Conservation (phyloP, 2,888 invertebrate genomes). For the Torymus tubicola region DNA sequence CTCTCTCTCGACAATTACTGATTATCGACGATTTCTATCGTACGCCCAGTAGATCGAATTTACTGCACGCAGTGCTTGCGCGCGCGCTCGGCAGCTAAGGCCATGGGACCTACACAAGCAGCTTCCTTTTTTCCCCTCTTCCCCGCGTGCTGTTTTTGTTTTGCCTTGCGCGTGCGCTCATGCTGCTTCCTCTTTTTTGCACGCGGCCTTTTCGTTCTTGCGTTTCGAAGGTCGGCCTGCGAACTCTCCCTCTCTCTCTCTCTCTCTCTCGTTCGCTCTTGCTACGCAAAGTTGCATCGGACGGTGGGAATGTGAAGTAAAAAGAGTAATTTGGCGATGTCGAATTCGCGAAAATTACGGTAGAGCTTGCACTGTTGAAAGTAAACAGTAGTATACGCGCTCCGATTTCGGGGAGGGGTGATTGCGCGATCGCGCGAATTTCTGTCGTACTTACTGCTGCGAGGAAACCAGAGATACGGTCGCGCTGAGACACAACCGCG, state of each 20-base stretch:
- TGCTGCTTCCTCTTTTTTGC: constrained; percentile 16
- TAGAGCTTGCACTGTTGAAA: background rate
- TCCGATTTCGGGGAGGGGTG: too few relatives aligned
- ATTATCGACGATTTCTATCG: constrained; percentile 65
- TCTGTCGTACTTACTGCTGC: background rate
- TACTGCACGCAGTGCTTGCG: constrained; percentile 61
- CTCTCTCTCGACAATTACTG: constrained; percentile 62
- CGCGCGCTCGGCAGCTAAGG: background rate
- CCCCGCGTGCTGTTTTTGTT: constrained; percentile 14
- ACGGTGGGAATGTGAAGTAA: background rate
- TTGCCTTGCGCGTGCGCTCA: background rate
- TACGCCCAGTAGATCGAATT: constrained; percentile 60
- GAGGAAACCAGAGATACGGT: background rate
- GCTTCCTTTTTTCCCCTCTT: constrained; percentile 7
- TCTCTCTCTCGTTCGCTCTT: too few relatives aligned
- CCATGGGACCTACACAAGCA: constrained; percentile 26
- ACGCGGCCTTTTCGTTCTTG: background rate
- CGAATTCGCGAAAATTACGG: constrained; percentile 23
- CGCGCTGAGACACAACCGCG: background rate
- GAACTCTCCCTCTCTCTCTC: background rate
- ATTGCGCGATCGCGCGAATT: background rate
- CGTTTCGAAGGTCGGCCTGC: constrained; percentile 6
- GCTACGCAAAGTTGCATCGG: background rate
- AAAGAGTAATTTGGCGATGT: constrained; percentile 17
- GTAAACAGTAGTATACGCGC: constrained; percentile 1